Evolutionary conservation across 2,797 vertebrate genomes (phyloP), one percentile per base, ranked within the genome.

Genomic region (Sebastes goodei): DNA sequence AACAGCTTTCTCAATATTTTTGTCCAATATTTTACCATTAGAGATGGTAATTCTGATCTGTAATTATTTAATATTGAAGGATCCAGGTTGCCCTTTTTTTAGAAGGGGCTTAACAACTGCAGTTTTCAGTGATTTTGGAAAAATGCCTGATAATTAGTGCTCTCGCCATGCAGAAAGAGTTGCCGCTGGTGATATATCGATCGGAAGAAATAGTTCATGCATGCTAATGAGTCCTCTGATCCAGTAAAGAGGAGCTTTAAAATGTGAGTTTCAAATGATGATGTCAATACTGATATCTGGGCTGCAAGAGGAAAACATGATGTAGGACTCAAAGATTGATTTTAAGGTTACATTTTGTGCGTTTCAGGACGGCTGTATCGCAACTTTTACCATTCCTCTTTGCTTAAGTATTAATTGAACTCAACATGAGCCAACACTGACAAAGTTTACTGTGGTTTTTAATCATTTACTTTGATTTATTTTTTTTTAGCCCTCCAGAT

Each of bases 161-260:
- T 92, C 74, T 83, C 86, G 86, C 80, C 76, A 75, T 78, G 84
- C 87, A 89, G 91, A 90, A 89, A 86, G 82, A 77, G 79, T 91
- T 85, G 82, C 87, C 76, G 86, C 81, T 87, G 92, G 88, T 92
- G 91, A 93, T 91, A 61, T 91, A 95, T 96, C 71, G 94, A 95
- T 95, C 91, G 65, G 81, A 73, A 85, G 85, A 80, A 72, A 86
- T 89, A 91, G 86, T 88, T 88, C 85, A 89, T 93, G 89, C 93
- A 95, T 95, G 89, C 92, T 93, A 94, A 94, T 94, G 88, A 94
- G 86, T 84, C 76, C 42, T 82, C 83, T 90, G 90, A 94, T 93
- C 85, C 75, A 90, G 91, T 80, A 87, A 86, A 84, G 74, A 59
- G 76, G 85, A 91, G 82, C 82, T 86, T 87, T 86, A 88, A 93